Evolutionary conservation across 2,888 invertebrate species (phyloP), one percentile per base, ranked within the genome.

Genomic region (Tenthredo distinguenda): DNA sequence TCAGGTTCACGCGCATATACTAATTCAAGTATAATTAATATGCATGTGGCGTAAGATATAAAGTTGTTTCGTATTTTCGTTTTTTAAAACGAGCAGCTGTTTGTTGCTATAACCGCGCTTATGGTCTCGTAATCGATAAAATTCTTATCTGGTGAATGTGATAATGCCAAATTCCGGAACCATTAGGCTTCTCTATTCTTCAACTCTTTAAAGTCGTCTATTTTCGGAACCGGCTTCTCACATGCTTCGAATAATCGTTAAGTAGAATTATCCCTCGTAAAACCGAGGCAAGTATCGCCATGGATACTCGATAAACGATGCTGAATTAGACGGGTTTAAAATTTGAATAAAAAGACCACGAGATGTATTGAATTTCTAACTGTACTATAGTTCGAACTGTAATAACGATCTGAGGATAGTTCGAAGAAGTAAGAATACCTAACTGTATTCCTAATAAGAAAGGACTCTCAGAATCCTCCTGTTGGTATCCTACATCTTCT

Each of bases 161-260:
- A 50, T 18, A 18, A 50, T 50, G 50, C n/a, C 18, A 6, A 50
- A 50, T 6, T 50, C 6, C 6, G 6, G n/a, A 3, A n/a, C 2
- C 55, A n/a, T 55, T 55, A n/a, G n/a, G 37, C 18, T 37, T 37
- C 18, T 71, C 34, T 15, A 4, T 37, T 34, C 15, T 71, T 37
- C 31, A 21, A 15, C 15, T 34, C 4, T 15, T 10, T 10, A 1
- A 68, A 34, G 15, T 68, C 34, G 68, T 68, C 68, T 68, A 68
- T 68, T 68, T 34, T 34, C 15, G 68, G 34, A 34, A 5, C 34
- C 68, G 15, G 15, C 21, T 34, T 34, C 5, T 18, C 12, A 68
- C 68, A 34, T 68, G 31, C 68, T 34, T 68, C 18, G 34, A 68
- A 34, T 68, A 34, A 68, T 68, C 68, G 68, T 34, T 34, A 68